phyloP scores from a whole-genome alignment of 2,888 invertebrate species.

The Dusona sp. region DNA sequence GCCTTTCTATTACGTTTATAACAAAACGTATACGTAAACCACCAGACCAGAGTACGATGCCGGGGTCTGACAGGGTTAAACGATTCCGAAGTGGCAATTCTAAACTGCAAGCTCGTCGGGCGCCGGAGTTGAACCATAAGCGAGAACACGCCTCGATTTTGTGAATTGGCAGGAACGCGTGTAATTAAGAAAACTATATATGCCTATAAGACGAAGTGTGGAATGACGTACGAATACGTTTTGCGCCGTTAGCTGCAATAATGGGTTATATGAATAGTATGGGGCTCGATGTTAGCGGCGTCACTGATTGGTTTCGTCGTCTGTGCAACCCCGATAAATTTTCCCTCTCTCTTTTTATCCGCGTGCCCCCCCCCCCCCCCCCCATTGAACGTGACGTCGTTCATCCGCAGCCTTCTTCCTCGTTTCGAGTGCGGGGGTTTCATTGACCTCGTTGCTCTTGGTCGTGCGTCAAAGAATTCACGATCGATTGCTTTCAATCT shows the following conservation, averaged over 20 bases:
- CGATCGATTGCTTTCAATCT: slow-evolving; percentile 17
- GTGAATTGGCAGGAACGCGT: slow-evolving; percentile 17
- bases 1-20: not conserved
- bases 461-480: slow-evolving; percentile 13
- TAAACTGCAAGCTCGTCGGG: not conserved
- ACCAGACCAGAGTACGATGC: not conserved
- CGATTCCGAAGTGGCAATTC: not conserved
- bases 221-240: slow-evolving; percentile 47
- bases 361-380: not conserved
- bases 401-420: too few species aligned
- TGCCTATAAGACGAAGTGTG: not conserved
- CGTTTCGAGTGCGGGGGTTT: not conserved
- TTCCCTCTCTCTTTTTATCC: not conserved
- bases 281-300: slow-evolving; percentile 24
- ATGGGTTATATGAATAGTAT: slow-evolving; percentile 24
- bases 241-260: slow-evolving; percentile 48
- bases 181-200: slow-evolving; percentile 30
- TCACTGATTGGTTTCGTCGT: slow-evolving; percentile 36
- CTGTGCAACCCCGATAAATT: not conserved
- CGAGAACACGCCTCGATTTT: slow-evolving; percentile 33
- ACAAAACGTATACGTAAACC: not conserved
- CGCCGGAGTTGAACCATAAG: slow-evolving; percentile 23
- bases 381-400: not conserved
- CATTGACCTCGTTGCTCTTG: slow-evolving; percentile 6
- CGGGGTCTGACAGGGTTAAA: not conserved